Evolutionary conservation across 2,113 vertebrate genomes (phyloP).

Genomic region (Bombycilla garrulus): DNA sequence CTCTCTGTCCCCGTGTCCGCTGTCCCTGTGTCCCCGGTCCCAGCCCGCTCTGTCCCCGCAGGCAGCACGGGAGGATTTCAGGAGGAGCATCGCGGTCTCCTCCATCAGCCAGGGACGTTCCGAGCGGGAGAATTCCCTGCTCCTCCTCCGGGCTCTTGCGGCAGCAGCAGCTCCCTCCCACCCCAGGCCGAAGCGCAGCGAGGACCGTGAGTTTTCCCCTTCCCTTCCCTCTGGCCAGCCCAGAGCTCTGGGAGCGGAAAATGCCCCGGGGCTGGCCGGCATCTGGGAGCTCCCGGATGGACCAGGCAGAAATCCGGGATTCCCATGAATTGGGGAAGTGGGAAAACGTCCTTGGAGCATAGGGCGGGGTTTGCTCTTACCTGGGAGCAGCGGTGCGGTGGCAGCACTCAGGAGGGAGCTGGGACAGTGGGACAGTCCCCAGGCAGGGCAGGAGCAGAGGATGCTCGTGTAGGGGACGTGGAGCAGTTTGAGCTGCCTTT

Average conservation of each 20-base stretch:
- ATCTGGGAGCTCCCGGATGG: not conserved
- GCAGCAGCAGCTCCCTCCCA: not conserved
- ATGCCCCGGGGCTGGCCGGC: fast-evolving
- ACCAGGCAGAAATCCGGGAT: not conserved
- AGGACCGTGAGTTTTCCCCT: conserved; percentile 13
- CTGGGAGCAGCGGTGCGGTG: not conserved
- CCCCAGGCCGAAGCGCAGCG: not conserved
- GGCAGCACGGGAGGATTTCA: conserved; percentile 49
- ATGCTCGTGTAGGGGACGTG: fast-evolving
- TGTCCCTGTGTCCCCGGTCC: not conserved
- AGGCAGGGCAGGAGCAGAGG: not conserved
- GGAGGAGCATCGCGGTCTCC: not conserved
- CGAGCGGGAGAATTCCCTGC: not conserved
- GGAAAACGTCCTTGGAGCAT: not conserved
- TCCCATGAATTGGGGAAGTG: not conserved
- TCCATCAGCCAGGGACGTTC: not conserved
- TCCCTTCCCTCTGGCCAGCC: fast-evolving
- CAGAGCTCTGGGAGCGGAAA: fast-evolving
- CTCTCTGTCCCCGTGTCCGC: not conserved
- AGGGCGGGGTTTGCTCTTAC: not conserved
- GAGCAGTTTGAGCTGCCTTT: not conserved
- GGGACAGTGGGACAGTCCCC: not conserved
- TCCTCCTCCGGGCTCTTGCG: not conserved
- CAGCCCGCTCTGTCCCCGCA: not conserved
- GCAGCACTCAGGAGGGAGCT: not conserved